phyloP scores from a whole-genome alignment of 2,888 invertebrate genomes.

The Thelaira solivaga region DNA sequence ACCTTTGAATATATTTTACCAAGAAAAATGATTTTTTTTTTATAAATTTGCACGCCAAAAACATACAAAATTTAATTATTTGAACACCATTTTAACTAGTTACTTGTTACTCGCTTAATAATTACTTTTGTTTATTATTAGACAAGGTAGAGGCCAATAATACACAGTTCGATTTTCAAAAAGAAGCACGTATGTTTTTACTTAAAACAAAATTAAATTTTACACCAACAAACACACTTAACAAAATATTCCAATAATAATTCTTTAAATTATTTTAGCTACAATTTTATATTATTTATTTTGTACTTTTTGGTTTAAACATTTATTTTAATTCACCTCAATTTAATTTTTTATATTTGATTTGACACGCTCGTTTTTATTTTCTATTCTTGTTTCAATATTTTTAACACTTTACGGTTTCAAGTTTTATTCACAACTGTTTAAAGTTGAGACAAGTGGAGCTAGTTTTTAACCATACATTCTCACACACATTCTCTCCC shows the following conservation, averaged over 20 bases:
- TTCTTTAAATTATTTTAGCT: not conserved
- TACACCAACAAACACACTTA: conserved; percentile 6
- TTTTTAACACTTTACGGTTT: conserved; percentile 44
- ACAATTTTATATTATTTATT: not conserved
- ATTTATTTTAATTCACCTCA: conserved; percentile 18
- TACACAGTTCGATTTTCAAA: conserved; percentile 40
- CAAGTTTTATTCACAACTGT: conserved; percentile 60
- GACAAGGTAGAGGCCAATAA: conserved; percentile 44
- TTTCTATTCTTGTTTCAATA: not conserved
- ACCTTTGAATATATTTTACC: no score
- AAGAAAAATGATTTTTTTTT: no score
- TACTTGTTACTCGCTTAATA: not conserved
- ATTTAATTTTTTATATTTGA: conserved; percentile 15
- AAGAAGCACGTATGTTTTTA: conserved; percentile 47
- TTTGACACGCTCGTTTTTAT: conserved; percentile 28
- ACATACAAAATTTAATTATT: conserved; percentile 9
- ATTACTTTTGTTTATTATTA: no score
- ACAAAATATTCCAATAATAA: not conserved
- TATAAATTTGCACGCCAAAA: not conserved
- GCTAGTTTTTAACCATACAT: conserved; percentile 58
- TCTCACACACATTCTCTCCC: no score
- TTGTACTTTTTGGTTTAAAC: conserved; percentile 2
- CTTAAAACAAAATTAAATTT: not conserved
- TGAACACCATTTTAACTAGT: not conserved
- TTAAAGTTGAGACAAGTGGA: conserved; percentile 55